Evolutionary conservation across 2,797 vertebrate species (phyloP).

Genomic region (Peromyscus nudipes): DNA sequence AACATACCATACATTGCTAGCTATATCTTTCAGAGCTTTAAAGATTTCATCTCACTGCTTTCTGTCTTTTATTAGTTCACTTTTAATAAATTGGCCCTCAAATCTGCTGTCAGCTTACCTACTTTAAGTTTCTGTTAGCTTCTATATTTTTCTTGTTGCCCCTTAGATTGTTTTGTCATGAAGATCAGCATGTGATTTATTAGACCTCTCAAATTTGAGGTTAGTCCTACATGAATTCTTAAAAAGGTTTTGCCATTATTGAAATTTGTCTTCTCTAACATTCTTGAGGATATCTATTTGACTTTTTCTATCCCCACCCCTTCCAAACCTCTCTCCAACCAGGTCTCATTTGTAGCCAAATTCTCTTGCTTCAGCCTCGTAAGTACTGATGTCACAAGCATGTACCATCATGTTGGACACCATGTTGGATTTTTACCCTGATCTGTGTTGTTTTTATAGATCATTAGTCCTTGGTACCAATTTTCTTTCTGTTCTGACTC

Average conservation of each 20-base stretch:
- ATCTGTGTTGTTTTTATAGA: not conserved
- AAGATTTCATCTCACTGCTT: not conserved
- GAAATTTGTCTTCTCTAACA: not conserved
- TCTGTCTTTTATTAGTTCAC: not conserved
- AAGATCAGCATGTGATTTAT: not conserved
- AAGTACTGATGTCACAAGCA: no score
- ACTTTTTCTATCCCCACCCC: not conserved
- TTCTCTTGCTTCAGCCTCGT: not conserved
- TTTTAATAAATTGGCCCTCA: not conserved
- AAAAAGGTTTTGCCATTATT: not conserved
- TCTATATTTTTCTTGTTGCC: not conserved
- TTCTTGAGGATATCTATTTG: not conserved
- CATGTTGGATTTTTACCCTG: not conserved
- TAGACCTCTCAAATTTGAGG: not conserved
- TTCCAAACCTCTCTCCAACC: not conserved
- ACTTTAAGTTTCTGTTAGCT: not conserved
- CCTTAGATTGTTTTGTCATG: not conserved
- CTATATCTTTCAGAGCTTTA: not conserved
- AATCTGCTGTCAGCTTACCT: slow-evolving; percentile 8
- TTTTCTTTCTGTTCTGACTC: not conserved
- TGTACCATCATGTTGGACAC: not conserved
- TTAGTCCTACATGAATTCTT: not conserved
- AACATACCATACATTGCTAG: not conserved
- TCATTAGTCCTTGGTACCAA: not conserved
- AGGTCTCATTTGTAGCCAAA: not conserved